Evolutionary conservation across 2,888 invertebrate genomes (phyloP).

Genomic region (Trimorus sp.): DNA sequence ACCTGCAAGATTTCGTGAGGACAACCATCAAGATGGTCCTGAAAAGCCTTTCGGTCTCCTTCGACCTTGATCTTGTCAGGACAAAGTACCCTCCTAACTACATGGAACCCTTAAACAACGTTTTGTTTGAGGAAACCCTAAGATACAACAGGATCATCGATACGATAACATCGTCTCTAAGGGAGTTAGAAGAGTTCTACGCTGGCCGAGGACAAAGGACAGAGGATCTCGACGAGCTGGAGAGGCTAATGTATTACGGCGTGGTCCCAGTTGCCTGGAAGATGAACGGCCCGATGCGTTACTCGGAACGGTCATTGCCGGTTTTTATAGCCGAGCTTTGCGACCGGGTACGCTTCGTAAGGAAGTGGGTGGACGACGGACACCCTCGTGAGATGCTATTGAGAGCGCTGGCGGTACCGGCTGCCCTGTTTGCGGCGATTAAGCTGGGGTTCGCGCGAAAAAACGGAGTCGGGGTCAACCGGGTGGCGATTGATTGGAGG

Average conservation of each 20-base stretch:
- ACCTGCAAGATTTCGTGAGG: constrained; percentile 28
- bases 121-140: constrained; percentile 31
- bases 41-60: constrained; percentile 12
- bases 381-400: constrained; percentile 51
- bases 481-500: constrained; percentile 32
- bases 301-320: constrained; percentile 51
- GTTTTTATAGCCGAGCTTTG: constrained; percentile 52
- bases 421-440: constrained; percentile 35
- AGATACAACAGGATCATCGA: constrained; percentile 35
- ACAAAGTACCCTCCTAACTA: constrained; percentile 38
- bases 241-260: constrained; percentile 47
- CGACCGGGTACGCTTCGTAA: constrained; percentile 48
- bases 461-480: constrained; percentile 18
- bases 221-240: constrained; percentile 41
- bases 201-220: constrained; percentile 22
- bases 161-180: constrained; percentile 30
- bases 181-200: constrained; percentile 46
- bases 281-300: constrained; percentile 45
- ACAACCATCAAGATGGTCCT: constrained; percentile 27
- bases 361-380: constrained; percentile 52
- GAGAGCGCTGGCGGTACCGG: constrained; percentile 36
- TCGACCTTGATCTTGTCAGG: constrained; percentile 18
- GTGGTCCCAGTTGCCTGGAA: constrained; percentile 56
- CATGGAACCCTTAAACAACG: constrained; percentile 44
- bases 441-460: constrained; percentile 48